phyloP scores from a whole-genome alignment of 2,113 vertebrate species.

The Melanostigma gelatinosum region DNA sequence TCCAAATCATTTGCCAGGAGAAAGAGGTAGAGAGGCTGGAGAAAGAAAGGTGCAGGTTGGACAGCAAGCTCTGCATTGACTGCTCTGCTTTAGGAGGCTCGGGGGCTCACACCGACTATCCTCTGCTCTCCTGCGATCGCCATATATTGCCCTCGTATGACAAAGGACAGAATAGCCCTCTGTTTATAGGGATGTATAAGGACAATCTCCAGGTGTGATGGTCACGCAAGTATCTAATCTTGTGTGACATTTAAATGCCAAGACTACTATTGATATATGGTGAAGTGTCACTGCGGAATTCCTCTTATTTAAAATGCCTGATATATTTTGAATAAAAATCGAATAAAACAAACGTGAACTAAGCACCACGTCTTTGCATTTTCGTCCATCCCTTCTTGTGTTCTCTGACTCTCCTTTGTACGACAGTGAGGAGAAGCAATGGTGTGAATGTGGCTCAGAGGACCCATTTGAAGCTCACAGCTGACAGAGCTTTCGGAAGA shows the following conservation, averaged over 20 bases:
- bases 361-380: conserved; percentile 15
- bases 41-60: conserved; percentile 60
- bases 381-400: conserved; percentile 1
- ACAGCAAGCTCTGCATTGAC: conserved; percentile 55
- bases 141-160: conserved; percentile 35
- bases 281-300: conserved; percentile 36
- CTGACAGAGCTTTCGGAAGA: conserved; percentile 23
- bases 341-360: conserved; percentile 51
- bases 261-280: conserved; percentile 71
- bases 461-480: conserved; percentile 54
- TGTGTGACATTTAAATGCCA: conserved; percentile 83
- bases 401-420: conserved; percentile 21
- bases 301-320: conserved; percentile 44
- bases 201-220: conserved; percentile 66
- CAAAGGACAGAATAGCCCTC: conserved; percentile 40
- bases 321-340: conserved; percentile 57
- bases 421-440: conserved; percentile 10
- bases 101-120: conserved; percentile 26
- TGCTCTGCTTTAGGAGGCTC: conserved; percentile 44
- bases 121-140: conserved; percentile 46
- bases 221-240: conserved; percentile 69
- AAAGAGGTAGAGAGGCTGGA: conserved; percentile 60
- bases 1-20: conserved; percentile 78
- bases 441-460: conserved; percentile 38
- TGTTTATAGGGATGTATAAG: conserved; percentile 49